Evolutionary conservation across 2,888 invertebrate species (phyloP).

Genomic region (Antheraea yamamai): DNA sequence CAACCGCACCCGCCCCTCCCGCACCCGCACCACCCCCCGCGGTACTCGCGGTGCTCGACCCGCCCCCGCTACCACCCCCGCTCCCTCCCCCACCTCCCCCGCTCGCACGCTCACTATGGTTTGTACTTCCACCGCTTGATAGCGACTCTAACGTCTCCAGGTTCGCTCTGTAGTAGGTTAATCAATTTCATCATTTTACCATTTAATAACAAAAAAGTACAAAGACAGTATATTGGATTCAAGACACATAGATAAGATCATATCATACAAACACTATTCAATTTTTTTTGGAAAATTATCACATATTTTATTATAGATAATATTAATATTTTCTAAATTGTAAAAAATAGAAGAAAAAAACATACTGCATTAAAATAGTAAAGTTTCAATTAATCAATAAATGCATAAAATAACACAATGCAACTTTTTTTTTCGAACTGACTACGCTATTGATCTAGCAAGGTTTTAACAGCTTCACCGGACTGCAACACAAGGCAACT

Average conservation of each 20-base stretch:
- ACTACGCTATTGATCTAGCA: no score
- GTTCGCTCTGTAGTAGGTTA: conserved; percentile 79
- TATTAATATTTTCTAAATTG: no score
- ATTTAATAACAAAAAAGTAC: no score
- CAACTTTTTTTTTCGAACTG: no score
- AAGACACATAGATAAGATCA: no score
- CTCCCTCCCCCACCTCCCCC: conserved; percentile 81
- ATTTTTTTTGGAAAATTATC: no score
- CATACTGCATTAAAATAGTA: no score
- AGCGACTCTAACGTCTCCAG: conserved; percentile 87
- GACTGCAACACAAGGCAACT: neutral
- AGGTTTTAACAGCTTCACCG: no score
- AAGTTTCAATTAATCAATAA: neutral
- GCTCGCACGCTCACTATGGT: conserved; percentile 81
- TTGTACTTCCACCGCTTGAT: conserved; percentile 63
- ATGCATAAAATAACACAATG: neutral
- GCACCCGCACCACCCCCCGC: conserved; percentile 83
- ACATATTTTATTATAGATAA: no score
- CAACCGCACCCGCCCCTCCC: conserved; percentile 84
- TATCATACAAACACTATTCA: no score
- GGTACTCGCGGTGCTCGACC: conserved; percentile 5
- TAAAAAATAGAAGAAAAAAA: no score
- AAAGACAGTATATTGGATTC: no score
- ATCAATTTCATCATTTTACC: neutral
- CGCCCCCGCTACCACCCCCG: conserved; percentile 26